Evolutionary conservation across 1,140 invertebrate species (phyloP).

Genomic region (Cyclargus thomasi): DNA sequence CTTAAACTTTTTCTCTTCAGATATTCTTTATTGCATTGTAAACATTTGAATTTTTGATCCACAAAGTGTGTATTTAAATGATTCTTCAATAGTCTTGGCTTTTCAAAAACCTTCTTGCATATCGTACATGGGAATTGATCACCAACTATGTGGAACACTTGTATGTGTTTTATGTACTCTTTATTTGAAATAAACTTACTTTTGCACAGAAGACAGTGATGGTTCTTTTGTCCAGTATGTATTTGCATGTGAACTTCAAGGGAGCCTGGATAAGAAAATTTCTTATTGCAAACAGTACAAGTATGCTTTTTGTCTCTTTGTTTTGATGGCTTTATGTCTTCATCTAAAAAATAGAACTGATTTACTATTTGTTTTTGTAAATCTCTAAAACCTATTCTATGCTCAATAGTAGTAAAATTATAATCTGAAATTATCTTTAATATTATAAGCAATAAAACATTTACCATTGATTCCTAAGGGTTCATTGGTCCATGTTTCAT

Average conservation of each 20-base stretch:
- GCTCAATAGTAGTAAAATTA: too few species aligned
- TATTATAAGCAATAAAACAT: background rate
- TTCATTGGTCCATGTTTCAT: background rate
- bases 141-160: slow-evolving; percentile 30
- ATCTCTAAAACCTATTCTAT: too few species aligned
- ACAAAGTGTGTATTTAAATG: slow-evolving; percentile 45
- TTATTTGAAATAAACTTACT: slow-evolving; percentile 42
- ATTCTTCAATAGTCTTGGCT: slow-evolving; percentile 45
- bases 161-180: slow-evolving; percentile 52
- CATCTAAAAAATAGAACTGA: slow-evolving; percentile 26
- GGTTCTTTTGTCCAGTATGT: slow-evolving; percentile 69
- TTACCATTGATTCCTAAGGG: background rate
- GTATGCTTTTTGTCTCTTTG: slow-evolving; percentile 41
- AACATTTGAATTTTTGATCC: slow-evolving; percentile 49
- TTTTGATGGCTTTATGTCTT: slow-evolving; percentile 25
- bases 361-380: too few species aligned
- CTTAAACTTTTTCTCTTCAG: slow-evolving; percentile 55
- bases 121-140: slow-evolving; percentile 41
- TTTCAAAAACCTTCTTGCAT: slow-evolving; percentile 45
- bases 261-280: slow-evolving; percentile 58
- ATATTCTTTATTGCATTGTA: slow-evolving; percentile 49
- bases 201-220: slow-evolving; percentile 48
- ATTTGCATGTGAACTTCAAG: slow-evolving; percentile 52
- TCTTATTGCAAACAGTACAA: slow-evolving; percentile 48
- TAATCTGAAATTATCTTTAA: too few species aligned